Percentiles rank a stretch among this genome's conserved stretches.
These are phyloP conservation scores for Penaeus vannamei DNA, from an alignment of 1,140 invertebrate species.

Conservation along the genomic window DNA sequence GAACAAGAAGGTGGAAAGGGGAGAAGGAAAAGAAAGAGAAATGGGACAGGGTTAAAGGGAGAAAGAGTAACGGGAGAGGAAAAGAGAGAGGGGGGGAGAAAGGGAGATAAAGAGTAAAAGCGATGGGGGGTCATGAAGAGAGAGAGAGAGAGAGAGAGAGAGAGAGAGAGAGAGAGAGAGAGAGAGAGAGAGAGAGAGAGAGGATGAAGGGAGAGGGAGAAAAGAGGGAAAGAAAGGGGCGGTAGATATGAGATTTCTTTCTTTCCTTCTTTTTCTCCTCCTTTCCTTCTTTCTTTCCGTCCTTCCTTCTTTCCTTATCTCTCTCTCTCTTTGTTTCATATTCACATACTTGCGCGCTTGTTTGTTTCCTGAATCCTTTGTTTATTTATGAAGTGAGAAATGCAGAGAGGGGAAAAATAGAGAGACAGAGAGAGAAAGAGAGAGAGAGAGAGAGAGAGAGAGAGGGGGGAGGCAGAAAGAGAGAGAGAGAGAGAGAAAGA, in stretches of 20 bases:
- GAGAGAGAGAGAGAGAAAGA: not conserved
- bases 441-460: not conserved
- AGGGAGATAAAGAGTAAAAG: not conserved
- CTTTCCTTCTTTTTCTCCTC: not conserved
- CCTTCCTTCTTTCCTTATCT: not conserved
- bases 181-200: not conserved
- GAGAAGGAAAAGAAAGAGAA: not conserved
- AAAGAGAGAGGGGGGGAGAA: not conserved
- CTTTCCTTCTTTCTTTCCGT: not conserved
- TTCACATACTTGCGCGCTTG: too few relatives aligned
- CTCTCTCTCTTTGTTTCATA: too few relatives aligned
- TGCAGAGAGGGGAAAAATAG: not conserved
- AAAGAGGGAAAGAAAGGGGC: not conserved
- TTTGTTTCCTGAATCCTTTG: too few relatives aligned
- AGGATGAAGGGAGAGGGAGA: not conserved
- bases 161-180: not conserved
- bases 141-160: not conserved
- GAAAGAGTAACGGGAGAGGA: not conserved
- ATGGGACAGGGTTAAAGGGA: not conserved
- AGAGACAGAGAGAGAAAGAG: not conserved
- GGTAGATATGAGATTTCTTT: not conserved
- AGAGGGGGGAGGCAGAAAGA: not conserved
- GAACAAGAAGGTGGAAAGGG: not conserved
- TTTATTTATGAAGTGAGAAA: not conserved
- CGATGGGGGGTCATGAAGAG: too few relatives aligned